A percentile compares a stretch with the other conserved stretches of the same genome.
These are phyloP conservation scores for Nemoura dubitans DNA, from an alignment of 2,888 invertebrate species.

Conservation along the genomic window DNA sequence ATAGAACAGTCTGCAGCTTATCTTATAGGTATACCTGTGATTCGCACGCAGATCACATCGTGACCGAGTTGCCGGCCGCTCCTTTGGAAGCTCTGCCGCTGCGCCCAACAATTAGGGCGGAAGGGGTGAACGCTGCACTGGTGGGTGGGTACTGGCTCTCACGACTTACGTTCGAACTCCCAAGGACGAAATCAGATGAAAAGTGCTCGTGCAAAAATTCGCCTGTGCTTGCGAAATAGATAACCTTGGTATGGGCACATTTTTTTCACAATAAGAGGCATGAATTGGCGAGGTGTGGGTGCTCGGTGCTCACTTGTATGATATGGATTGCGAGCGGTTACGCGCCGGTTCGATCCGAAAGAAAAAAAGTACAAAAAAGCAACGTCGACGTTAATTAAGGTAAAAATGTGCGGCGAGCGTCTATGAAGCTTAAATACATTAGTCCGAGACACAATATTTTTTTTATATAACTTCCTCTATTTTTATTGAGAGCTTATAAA, in stretches of 20 bases:
- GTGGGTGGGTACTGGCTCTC: not conserved
- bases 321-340: not conserved
- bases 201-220: not conserved
- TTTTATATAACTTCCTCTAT: not conserved
- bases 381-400: not conserved
- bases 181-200: constrained; percentile 4
- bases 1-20: not conserved
- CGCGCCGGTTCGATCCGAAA: not conserved
- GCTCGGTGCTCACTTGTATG: not conserved
- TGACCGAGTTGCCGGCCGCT: no score
- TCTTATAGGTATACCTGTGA: no score
- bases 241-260: not conserved
- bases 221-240: not conserved
- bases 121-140: not conserved
- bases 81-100: no score
- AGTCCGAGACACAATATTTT: not conserved
- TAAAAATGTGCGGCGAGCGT: not conserved
- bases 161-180: not conserved
- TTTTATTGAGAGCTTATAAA: constrained; percentile 12
- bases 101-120: not conserved
- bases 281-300: not conserved
- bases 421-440: not conserved
- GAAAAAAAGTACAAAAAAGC: no score
- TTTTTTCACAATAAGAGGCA: not conserved
- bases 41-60: not conserved